These are phyloP conservation scores for Brachionus angularis DNA, from an alignment of 1,140 invertebrate genomes.

Conservation along the genomic window DNA sequence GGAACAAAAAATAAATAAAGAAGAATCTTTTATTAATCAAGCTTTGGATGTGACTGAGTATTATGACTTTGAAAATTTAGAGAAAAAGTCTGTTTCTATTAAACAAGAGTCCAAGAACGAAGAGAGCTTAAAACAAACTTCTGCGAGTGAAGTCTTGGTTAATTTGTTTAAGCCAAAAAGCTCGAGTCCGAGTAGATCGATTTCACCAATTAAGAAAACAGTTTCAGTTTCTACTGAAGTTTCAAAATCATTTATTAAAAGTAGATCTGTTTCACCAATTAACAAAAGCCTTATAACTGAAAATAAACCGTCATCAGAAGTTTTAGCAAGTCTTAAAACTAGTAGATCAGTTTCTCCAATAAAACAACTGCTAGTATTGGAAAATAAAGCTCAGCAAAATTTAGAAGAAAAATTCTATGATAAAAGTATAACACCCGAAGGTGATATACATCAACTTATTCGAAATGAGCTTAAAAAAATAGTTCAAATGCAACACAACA, in stretches of 20 bases:
- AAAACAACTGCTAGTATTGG: too few relatives aligned
- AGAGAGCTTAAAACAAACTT: background rate
- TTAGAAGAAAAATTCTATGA: too few relatives aligned
- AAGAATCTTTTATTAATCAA: too few relatives aligned
- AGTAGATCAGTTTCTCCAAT: too few relatives aligned
- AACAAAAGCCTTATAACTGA: background rate
- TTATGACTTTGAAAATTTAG: conserved; percentile 26
- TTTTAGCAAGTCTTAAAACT: too few relatives aligned
- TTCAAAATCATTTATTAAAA: background rate
- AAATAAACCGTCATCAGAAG: background rate
- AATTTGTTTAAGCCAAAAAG: too few relatives aligned
- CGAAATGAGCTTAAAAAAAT: conserved; percentile 15
- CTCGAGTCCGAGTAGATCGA: background rate
- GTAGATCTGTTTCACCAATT: too few relatives aligned
- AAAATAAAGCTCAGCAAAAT: background rate
- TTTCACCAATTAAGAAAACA: too few relatives aligned
- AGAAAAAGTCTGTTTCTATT: background rate
- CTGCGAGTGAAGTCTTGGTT: background rate
- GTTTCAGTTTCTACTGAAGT: too few relatives aligned
- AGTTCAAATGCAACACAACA: conserved; percentile 35
- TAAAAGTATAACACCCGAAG: too few relatives aligned
- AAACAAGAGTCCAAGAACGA: too few relatives aligned
- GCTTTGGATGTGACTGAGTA: conserved; percentile 7
- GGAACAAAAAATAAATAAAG: background rate
- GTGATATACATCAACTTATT: background rate